Evolutionary conservation across 2,888 invertebrate genomes (phyloP).

Genomic region (Adelphocoris suturalis): DNA sequence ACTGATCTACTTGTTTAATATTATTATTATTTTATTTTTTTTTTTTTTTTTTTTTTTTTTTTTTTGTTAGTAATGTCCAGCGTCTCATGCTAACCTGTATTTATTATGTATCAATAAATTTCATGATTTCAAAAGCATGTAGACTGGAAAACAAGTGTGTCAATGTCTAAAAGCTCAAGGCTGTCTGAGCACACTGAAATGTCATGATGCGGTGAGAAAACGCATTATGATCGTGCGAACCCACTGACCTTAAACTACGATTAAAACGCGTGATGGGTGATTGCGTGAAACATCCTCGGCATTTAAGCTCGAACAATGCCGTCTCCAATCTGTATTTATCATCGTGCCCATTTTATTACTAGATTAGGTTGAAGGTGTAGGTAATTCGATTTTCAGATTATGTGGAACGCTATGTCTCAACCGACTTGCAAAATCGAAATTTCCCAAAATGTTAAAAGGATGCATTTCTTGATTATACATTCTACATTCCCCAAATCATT

Average conservation of each 20-base stretch:
- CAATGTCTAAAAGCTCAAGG: slow-evolving; percentile 5
- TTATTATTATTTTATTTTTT: too few relatives aligned
- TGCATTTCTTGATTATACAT: too few relatives aligned
- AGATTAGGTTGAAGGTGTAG: not conserved
- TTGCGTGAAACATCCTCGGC: slow-evolving; percentile 57
- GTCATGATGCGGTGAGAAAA: slow-evolving; percentile 12
- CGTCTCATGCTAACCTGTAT: too few relatives aligned
- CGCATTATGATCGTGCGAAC: slow-evolving; percentile 47
- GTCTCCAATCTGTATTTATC: not conserved
- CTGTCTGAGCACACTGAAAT: not conserved
- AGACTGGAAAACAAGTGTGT: not conserved
- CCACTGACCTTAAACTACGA: slow-evolving; percentile 40
- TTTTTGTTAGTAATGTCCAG: too few relatives aligned
- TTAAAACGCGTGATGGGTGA: slow-evolving; percentile 38
- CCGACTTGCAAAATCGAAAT: too few relatives aligned
- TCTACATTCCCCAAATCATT: too few relatives aligned
- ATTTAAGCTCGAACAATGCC: not conserved
- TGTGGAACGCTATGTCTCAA: too few relatives aligned
- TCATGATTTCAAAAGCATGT: too few relatives aligned
- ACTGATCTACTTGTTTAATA: too few relatives aligned
- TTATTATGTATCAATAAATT: too few relatives aligned
- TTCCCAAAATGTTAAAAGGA: too few relatives aligned
- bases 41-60: too few relatives aligned
- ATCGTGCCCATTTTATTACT: not conserved
- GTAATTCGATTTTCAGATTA: slow-evolving; percentile 14